These are phyloP conservation scores for Sander lucioperca DNA, from an alignment of 2,113 vertebrate genomes.

Conservation along the genomic window DNA sequence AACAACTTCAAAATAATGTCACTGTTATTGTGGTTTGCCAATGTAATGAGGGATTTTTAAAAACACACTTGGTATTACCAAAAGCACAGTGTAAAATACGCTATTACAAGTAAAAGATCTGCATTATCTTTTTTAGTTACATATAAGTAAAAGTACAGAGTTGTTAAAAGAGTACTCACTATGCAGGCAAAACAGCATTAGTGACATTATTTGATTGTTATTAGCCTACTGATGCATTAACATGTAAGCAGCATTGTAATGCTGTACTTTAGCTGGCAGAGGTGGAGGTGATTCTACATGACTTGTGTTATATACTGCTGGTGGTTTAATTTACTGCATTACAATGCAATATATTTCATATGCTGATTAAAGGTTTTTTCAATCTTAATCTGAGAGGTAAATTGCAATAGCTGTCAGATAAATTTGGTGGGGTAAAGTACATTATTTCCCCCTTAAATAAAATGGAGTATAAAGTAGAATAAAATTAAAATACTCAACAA, in stretches of 20 bases:
- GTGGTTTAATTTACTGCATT: neutral
- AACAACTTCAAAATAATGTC: rapidly evolving
- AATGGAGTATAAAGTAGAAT: neutral
- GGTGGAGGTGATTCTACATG: neutral
- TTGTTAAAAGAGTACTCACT: neutral
- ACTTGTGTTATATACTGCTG: neutral
- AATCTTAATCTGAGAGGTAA: neutral
- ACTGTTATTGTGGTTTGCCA: neutral
- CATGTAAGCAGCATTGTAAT: neutral
- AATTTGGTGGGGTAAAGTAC: too few relatives aligned
- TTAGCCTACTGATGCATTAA: neutral
- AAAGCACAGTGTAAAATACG: too few relatives aligned
- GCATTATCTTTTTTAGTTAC: too few relatives aligned
- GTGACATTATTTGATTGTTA: neutral
- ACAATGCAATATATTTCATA: neutral
- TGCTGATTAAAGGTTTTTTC: neutral
- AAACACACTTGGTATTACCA: neutral
- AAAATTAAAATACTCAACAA: neutral
- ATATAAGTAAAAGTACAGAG: neutral
- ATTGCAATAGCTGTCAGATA: neutral
- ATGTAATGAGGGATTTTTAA: neutral
- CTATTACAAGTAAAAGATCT: too few relatives aligned
- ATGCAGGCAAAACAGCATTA: neutral
- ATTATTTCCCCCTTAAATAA: neutral
- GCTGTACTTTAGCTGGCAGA: neutral